Conservation (phyloP, 2,797 vertebrate genomes). For the Sphenopsis melanotis region DNA sequence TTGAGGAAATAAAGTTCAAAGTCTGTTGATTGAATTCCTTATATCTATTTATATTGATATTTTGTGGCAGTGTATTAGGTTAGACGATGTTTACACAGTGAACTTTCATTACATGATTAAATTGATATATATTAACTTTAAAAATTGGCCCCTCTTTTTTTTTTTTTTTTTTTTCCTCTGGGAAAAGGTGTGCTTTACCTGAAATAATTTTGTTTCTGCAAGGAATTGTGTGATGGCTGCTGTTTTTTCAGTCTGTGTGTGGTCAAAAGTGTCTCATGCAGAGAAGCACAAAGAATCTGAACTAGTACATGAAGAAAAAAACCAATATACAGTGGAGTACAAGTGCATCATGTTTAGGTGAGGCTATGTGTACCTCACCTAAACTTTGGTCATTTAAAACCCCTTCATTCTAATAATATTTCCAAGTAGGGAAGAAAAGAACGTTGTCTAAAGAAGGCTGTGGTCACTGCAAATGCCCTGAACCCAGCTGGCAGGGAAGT, state of each 20-base stretch:
- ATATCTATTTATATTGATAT: background rate
- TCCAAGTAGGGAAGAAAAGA: background rate
- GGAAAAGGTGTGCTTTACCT: background rate
- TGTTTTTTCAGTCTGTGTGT: background rate
- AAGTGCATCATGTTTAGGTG: background rate
- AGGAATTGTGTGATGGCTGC: background rate
- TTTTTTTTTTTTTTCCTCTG: background rate
- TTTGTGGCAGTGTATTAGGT: background rate
- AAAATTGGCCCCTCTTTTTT: accelerated
- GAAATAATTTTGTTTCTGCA: background rate
- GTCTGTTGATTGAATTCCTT: background rate
- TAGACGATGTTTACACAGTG: background rate
- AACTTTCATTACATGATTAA: background rate
- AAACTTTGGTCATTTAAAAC: background rate
- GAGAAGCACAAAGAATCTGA: background rate
- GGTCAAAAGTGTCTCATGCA: background rate
- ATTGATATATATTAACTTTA: background rate
- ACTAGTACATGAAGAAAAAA: background rate
- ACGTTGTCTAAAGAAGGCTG: background rate
- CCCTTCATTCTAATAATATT: background rate
- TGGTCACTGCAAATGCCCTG: background rate
- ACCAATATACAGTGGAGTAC: background rate
- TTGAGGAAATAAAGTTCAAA: background rate
- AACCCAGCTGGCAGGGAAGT: background rate
- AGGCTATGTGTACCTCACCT: background rate